Evolutionary conservation across 2,888 invertebrate species (phyloP), one percentile per base, ranked within the genome.

Genomic region (Phrixothrix hirtus): DNA sequence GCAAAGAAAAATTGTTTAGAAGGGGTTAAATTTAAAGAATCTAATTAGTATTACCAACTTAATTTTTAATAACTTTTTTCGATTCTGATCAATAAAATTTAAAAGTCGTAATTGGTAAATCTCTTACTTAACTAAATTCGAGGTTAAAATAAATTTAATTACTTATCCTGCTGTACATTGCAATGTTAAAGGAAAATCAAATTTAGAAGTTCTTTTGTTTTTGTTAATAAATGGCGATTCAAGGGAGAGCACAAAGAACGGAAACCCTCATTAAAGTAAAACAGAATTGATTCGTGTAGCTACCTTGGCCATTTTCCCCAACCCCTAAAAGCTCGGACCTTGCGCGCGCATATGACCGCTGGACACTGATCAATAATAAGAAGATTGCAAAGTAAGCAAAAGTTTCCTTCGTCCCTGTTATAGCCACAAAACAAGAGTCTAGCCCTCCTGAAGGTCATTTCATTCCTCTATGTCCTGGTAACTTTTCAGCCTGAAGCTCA

Each of bases 371-470:
- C 76, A 74, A 76, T 76, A 76, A 75, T 76, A 76, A 76, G 75
- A 76, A 76, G 76, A 76, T 76, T 74, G 76, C 74, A 76, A 76
- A 76, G 76, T 76, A 76, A 76, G 76, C 76, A 76, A 76, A 76
- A 72, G 71, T 73, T 71, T 71, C 62, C 64, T 58, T 62, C 61
- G 62, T 57, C 61, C 59, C 60, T 59, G 64, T 60, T 57, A 57
- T 60, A 57, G 59, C 62, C 64, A 57, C 64, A 64, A 60, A 60
- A 55, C 55, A 55, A 55, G 55, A 49, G 48, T 42, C 11, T 50
- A 39, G 45, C 42, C 39, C 11, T 32, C 17, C 39, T 26, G 37
- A 44, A 55, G 55, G 55, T 55, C 41, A 50, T 50, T 45, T 49
- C 50, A 46, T 38, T 55, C 54, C 55, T 31, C 38, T 42, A 39